Base-by-base conservation (phyloP, 2,888 invertebrate species). In the Archaeoteleia sp. region DNA sequence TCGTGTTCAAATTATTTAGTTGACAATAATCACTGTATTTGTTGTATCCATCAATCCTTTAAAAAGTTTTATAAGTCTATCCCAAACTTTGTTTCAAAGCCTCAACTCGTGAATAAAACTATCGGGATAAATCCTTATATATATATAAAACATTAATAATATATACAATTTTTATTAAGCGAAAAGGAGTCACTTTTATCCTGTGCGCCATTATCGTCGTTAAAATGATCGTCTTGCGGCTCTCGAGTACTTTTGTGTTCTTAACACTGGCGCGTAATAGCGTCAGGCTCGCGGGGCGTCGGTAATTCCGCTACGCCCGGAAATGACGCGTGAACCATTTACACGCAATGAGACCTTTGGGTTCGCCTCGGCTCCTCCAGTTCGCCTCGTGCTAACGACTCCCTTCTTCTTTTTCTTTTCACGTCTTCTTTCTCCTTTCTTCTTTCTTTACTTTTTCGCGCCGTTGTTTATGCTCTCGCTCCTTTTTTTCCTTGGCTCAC, bases 291-390 rank as follows among this genome's bases (percentile, higher is more conserved):
- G 45, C 60, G 49, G 57, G 53, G 67, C 55, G 62, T 46, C 65
- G 48, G 63, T 73, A 71, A 71, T 70, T 75, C 57, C 62, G 57
- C 66, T 60, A 54, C 69, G 69, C 63, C 71, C 73, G 73, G 74
- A 75, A 76, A 75, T 75, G 73, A 74, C 71, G 72, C 72, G 72
- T 73, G 76, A 73, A 73, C 70, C 74, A 76, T 74, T 74, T 76
- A 74, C 74, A 76, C 75, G 76, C 77, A 73, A 73, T 68, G 75
- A 73, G 76, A 74, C 74, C 70, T 73, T 74, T 74, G 75, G 71
- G 72, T 54, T 68, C 63, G 62, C 20, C 20, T 20, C 20, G 20
- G 20, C 20, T 20, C 20, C 20, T 20, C 20, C 20, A 20, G 17
- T 45, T 15, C 49, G 54, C 51, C 45, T 51, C 51, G 32, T 42